phyloP scores from a whole-genome alignment of 2,888 invertebrate species.

The Lysandra bellargus region DNA sequence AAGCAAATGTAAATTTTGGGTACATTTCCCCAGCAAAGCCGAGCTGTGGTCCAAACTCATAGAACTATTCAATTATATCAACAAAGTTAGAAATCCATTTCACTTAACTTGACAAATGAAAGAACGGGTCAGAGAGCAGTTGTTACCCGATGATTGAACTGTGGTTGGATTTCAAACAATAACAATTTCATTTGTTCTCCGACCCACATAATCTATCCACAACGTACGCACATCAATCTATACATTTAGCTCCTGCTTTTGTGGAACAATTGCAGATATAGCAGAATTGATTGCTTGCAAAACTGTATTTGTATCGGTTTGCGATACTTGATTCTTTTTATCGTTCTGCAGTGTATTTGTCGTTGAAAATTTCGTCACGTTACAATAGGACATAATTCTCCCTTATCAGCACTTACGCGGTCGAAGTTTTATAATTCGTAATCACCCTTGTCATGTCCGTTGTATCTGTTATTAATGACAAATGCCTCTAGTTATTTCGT shows the following conservation, averaged over 20 bases:
- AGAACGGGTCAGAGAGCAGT: constrained; percentile 52
- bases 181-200: constrained; percentile 32
- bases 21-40: constrained; percentile 32
- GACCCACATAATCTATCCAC: constrained; percentile 26
- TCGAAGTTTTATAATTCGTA: constrained; percentile 13
- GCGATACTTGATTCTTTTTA: not conserved
- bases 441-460: constrained; percentile 34
- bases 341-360: not conserved
- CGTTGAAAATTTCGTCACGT: too few species aligned
- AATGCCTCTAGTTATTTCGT: constrained; percentile 25
- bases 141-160: constrained; percentile 51
- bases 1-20: constrained; percentile 14
- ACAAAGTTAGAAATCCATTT: constrained; percentile 36
- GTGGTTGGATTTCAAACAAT: constrained; percentile 46
- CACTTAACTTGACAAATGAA: constrained; percentile 61
- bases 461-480: constrained; percentile 12
- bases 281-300: not conserved
- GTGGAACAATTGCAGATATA: constrained; percentile 6
- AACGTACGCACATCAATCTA: constrained; percentile 1
- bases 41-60: constrained; percentile 37
- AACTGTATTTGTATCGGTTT: constrained; percentile 1
- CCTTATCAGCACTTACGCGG: not conserved
- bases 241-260: constrained; percentile 13
- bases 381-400: not conserved
- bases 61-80: constrained; percentile 39